Evolutionary conservation across 2,888 invertebrate genomes (phyloP).

Genomic region (Yponomeuta sedellus): DNA sequence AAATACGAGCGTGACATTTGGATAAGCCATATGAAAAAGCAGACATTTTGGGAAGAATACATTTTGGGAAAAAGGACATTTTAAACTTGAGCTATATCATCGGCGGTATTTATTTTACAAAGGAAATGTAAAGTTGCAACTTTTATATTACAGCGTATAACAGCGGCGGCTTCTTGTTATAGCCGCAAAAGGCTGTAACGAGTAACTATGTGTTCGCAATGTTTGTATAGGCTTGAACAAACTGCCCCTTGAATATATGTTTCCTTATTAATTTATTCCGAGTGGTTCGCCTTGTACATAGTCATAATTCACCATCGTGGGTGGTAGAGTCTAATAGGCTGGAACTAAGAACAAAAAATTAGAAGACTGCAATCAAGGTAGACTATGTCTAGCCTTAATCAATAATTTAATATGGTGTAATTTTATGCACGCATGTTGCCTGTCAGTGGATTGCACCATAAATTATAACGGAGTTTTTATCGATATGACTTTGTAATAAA

Average conservation of each 20-base stretch:
- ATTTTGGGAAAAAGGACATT: too few species aligned
- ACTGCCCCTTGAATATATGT: neutral
- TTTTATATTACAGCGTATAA: neutral
- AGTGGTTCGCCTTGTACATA: neutral
- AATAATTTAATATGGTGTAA: constrained; percentile 9
- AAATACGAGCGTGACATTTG: too few species aligned
- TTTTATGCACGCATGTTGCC: constrained; percentile 6
- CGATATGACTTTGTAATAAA: constrained; percentile 37
- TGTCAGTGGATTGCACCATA: constrained; percentile 20
- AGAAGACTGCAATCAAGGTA: constrained; percentile 7
- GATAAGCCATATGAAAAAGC: too few species aligned
- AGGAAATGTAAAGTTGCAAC: neutral
- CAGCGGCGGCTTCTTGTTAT: neutral
- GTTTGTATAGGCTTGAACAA: neutral
- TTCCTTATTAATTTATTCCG: constrained; percentile 1
- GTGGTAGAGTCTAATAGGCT: constrained; percentile 4
- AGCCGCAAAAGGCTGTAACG: neutral
- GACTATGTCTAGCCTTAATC: constrained; percentile 5
- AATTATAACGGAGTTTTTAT: constrained; percentile 38
- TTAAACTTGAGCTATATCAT: neutral
- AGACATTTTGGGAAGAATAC: too few species aligned
- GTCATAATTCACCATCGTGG: constrained; percentile 11
- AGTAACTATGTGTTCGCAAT: neutral
- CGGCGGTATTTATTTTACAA: neutral
- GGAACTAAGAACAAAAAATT: constrained; percentile 4